Percentiles rank a stretch among this genome's conserved stretches.
phyloP scores from a whole-genome alignment of 2,888 invertebrate species.

The Apomyelois bistriatella region DNA sequence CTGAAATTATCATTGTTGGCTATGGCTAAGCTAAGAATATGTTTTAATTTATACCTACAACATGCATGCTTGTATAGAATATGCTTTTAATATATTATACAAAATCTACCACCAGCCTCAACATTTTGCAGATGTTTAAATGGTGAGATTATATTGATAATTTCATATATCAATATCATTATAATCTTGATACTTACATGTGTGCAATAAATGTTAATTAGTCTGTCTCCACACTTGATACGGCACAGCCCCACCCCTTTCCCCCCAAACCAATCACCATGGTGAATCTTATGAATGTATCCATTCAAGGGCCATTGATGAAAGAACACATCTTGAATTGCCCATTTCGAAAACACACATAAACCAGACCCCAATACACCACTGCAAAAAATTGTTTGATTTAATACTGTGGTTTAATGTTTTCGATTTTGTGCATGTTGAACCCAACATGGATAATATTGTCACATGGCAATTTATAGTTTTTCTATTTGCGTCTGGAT shows the following conservation, averaged over 20 bases:
- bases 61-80: too few species aligned
- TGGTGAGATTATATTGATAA: too few species aligned
- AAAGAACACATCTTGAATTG: conserved; percentile 92
- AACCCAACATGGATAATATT: too few species aligned
- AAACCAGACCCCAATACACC: conserved; percentile 96
- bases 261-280: conserved; percentile 99
- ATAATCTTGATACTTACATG: conserved; percentile 84
- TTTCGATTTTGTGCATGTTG: too few species aligned
- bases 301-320: conserved; percentile 98
- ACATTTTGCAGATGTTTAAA: too few species aligned
- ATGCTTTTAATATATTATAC: not conserved
- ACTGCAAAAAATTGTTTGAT: conserved; percentile 70
- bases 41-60: too few species aligned
- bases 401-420: not conserved
- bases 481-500: too few species aligned
- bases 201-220: conserved; percentile 93
- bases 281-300: conserved; percentile 95
- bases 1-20: too few species aligned
- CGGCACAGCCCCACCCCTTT: conserved; percentile 94
- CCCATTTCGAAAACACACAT: conserved; percentile 91
- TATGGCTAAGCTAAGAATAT: too few species aligned
- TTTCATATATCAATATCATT: too few species aligned
- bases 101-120: not conserved
- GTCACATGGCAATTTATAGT: too few species aligned
- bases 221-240: conserved; percentile 83